Evolutionary conservation across 2,888 invertebrate species (phyloP).

Genomic region (Eulithis testata): DNA sequence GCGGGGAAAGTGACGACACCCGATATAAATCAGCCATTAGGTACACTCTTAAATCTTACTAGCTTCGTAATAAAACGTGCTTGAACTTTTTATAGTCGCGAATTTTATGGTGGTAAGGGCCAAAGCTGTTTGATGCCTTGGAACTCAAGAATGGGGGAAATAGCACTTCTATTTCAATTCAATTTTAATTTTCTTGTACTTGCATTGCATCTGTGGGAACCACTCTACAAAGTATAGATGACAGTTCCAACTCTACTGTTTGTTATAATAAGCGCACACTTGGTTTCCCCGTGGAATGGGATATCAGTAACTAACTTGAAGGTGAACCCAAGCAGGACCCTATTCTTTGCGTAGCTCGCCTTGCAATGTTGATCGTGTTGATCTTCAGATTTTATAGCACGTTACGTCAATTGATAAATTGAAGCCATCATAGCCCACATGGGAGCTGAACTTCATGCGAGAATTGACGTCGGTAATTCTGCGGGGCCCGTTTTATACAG

Average conservation of each 20-base stretch:
- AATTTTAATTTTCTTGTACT: no score
- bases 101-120: background rate
- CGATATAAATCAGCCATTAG: conserved; percentile 17
- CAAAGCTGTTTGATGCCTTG: no score
- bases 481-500: background rate
- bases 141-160: background rate
- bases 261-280: no score
- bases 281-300: no score
- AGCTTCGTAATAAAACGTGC: conserved; percentile 10
- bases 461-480: conserved; percentile 4
- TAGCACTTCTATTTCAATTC: no score
- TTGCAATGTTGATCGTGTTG: background rate
- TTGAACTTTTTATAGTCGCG: conserved; percentile 13
- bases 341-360: no score
- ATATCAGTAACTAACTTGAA: no score
- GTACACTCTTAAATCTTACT: conserved; percentile 14
- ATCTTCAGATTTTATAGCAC: background rate
- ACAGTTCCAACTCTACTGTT: no score
- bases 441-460: conserved; percentile 7
- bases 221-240: no score
- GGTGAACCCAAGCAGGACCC: no score
- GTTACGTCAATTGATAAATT: conserved; percentile 21
- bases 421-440: conserved; percentile 9
- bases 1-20: background rate
- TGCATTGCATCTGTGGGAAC: no score